phyloP scores from a whole-genome alignment of 1,140 invertebrate genomes.

The Batillaria attramentaria region DNA sequence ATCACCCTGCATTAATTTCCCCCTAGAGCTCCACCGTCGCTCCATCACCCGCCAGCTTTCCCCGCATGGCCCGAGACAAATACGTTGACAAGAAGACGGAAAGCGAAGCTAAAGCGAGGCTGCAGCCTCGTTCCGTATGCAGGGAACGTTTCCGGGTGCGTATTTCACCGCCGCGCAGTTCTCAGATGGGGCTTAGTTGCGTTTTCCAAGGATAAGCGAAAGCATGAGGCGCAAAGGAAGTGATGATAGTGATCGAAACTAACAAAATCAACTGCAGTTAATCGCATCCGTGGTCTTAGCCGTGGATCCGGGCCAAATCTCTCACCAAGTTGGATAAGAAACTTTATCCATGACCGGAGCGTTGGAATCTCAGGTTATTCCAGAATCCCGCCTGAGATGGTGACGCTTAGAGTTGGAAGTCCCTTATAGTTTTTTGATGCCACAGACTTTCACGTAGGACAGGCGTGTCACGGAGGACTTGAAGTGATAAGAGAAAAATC shows the following conservation, averaged over 20 bases:
- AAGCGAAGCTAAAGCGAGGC: conserved; percentile 22
- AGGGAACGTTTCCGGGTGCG: conserved; percentile 34
- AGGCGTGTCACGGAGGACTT: too few species aligned
- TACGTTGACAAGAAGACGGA: conserved; percentile 43
- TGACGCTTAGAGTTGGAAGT: too few species aligned
- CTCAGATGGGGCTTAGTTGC: conserved; percentile 28
- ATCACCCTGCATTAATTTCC: conserved; percentile 45
- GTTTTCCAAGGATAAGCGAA: conserved; percentile 33
- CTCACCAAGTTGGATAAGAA: too few species aligned
- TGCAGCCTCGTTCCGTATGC: conserved; percentile 38
- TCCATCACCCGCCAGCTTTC: conserved; percentile 36
- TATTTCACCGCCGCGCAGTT: conserved; percentile 27
- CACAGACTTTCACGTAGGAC: too few species aligned
- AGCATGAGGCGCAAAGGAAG: conserved; percentile 34
- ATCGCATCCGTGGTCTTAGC: conserved; percentile 15
- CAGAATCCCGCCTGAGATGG: too few species aligned
- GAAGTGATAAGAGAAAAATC: too few species aligned
- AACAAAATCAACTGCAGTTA: conserved; percentile 31
- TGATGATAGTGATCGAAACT: conserved; percentile 32
- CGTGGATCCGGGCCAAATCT: too few species aligned
- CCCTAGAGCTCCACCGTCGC: conserved; percentile 24
- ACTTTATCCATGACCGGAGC: too few species aligned
- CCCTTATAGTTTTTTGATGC: too few species aligned
- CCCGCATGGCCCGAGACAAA: conserved; percentile 36
- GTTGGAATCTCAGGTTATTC: too few species aligned